Percentiles rank a stretch among this genome's conserved stretches.
phyloP scores from a whole-genome alignment of 2,797 vertebrate genomes.

The Notamacropus eugenii region DNA sequence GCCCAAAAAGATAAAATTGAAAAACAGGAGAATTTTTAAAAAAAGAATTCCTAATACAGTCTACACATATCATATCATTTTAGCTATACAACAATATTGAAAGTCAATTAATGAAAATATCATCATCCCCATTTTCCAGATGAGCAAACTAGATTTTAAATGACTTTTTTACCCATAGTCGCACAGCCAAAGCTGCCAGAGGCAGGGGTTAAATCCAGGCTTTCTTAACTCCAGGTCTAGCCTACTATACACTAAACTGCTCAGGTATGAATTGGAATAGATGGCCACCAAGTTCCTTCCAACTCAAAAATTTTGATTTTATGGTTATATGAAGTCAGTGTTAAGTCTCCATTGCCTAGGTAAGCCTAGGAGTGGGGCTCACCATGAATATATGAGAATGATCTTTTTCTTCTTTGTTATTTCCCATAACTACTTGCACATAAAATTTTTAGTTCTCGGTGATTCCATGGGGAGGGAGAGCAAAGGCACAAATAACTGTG shows the following conservation, averaged over 20 bases:
- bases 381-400: background rate
- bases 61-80: background rate
- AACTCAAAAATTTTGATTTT: background rate
- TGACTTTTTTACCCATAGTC: background rate
- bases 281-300: too few species aligned
- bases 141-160: background rate
- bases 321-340: background rate
- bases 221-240: background rate
- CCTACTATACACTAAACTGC: background rate
- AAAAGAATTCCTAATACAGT: background rate
- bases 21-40: background rate
- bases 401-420: background rate
- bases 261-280: too few species aligned
- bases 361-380: background rate
- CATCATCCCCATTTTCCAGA: conserved; percentile 16
- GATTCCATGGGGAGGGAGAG: background rate
- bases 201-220: background rate
- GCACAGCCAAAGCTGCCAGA: background rate
- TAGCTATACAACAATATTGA: background rate
- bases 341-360: background rate
- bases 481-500: background rate
- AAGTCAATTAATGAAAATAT: background rate
- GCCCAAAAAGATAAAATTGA: background rate
- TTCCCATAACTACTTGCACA: background rate
- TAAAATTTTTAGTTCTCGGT: background rate